These are phyloP conservation scores for Pristis pectinata DNA, from an alignment of 2,797 vertebrate species.

Conservation along the genomic window DNA sequence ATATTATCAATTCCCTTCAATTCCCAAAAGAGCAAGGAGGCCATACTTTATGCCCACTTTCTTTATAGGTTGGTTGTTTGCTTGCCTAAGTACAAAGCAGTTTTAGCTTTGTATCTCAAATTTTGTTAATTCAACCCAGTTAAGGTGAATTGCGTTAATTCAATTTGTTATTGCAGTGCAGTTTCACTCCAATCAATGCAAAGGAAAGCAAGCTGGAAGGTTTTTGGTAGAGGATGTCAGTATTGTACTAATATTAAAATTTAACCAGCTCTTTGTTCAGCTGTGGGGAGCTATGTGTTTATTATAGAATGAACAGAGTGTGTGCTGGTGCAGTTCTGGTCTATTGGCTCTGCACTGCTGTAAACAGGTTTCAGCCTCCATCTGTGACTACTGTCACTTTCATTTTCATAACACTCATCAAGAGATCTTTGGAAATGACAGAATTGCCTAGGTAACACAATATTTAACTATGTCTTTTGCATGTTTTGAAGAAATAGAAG, in stretches of 20 bases:
- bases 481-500: too few species aligned
- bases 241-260: background rate
- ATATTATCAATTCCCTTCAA: background rate
- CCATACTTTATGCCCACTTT: background rate
- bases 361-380: background rate
- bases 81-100: background rate
- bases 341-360: background rate
- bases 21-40: background rate
- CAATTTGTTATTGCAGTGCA: background rate
- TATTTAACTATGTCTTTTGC: too few species aligned
- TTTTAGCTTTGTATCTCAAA: background rate
- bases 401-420: background rate
- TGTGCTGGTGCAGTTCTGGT: background rate
- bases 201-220: background rate
- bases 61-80: too few species aligned
- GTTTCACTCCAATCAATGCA: background rate
- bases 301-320: background rate
- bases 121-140: background rate
- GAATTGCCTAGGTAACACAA: background rate
- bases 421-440: background rate
- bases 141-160: background rate
- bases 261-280: background rate
- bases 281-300: background rate
- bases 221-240: background rate
- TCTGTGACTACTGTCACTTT: background rate